Evolutionary conservation across 2,888 invertebrate species (phyloP).

Genomic region (Agrochola macilenta): DNA sequence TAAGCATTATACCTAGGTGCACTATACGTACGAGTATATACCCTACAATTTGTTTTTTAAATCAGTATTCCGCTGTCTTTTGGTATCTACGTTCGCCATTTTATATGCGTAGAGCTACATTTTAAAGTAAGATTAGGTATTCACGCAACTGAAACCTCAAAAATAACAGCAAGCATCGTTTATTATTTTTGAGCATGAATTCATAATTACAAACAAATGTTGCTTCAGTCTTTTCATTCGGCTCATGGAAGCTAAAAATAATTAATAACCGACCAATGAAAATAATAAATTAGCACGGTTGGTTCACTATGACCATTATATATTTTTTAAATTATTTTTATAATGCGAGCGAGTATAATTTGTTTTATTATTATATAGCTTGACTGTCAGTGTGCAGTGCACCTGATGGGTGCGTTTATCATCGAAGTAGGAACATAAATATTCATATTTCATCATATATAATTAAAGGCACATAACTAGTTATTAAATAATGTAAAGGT

Average conservation of each 20-base stretch:
- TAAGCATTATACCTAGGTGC: not conserved
- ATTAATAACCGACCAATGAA: constrained; percentile 23
- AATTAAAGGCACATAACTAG: not conserved
- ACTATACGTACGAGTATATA: not conserved
- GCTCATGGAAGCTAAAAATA: constrained; percentile 40
- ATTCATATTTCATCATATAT: not conserved
- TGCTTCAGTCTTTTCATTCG: constrained; percentile 28
- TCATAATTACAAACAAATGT: constrained; percentile 54
- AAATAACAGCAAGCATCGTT: constrained; percentile 16
- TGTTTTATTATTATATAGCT: not conserved
- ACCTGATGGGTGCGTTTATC: not conserved
- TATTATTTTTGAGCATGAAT: constrained; percentile 40
- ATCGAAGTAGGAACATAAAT: not conserved
- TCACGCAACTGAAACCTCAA: constrained; percentile 11
- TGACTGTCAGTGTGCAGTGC: not conserved
- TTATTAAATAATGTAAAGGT: constrained; percentile 1
- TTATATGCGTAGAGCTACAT: not conserved
- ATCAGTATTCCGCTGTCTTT: constrained; percentile 5
- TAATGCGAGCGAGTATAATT: not conserved
- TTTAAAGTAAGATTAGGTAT: constrained; percentile 2
- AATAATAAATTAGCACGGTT: constrained; percentile 33
- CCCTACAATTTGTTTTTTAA: not conserved
- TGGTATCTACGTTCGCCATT: constrained; percentile 8
- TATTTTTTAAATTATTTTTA: not conserved
- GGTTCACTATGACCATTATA: not conserved